Base-by-base conservation (phyloP, 2,888 invertebrate genomes). In the Apodemia mormo region DNA sequence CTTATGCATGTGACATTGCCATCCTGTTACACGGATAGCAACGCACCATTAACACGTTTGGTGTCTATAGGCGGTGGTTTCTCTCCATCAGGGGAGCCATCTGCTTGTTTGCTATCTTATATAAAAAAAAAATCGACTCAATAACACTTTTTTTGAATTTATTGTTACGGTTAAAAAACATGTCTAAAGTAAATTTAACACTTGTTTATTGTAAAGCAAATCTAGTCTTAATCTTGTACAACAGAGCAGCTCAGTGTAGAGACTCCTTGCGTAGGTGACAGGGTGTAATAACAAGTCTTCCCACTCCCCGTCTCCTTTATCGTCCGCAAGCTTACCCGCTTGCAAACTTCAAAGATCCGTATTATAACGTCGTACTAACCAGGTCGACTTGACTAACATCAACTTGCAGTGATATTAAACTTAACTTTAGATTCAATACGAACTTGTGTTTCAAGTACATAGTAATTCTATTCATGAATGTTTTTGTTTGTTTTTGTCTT, bases 231-330 rank as follows among this genome's bases (percentile, higher is more conserved):
- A 92, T 91, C 88, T 91, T 84, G 83, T 82, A 85, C 88, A 89
- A 89, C 89, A 86, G 87, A 84, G 85, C 80, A 81, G 84, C 84
- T 89, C 82, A 80, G 80, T 86, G 84, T 82, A 81, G 87, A 86
- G 86, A 86, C 86, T 86, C 86, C 89, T 79, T 87, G 85, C 88
- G 86, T 90, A 89, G 91, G 90, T 89, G 91, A 91, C 89, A 90
- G 90, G 89, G 92, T 90, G 91, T 90, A 90, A 90, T 92, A 92
- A 92, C 90, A 91, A 87, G 88, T 86, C 85, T 81, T 79, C 80
- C 81, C 82, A 82, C 81, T 80, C 81, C 81, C 78, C 79, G 79
- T 79, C 82, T 84, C 85, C 80, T 79, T 82, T 81, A 81, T 82
- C 85, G 85, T 85, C 84, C 85, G 81, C 87, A 80, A 78, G 80